These are phyloP conservation scores for Bibio marci DNA, from an alignment of 2,888 invertebrate genomes.

Conservation along the genomic window DNA sequence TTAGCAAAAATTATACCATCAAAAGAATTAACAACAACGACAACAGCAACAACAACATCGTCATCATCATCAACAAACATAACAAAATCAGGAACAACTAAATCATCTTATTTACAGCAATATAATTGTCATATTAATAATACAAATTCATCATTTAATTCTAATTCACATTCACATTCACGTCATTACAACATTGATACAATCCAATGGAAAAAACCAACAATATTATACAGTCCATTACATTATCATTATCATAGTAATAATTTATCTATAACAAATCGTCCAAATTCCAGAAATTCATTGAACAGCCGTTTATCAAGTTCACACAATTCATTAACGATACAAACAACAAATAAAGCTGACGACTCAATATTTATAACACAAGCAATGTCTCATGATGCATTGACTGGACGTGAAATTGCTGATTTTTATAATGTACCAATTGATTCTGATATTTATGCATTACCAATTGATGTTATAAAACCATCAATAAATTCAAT, in stretches of 20 bases:
- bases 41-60: conserved; percentile 5
- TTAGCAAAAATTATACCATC: not conserved
- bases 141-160: not conserved
- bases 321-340: conserved; percentile 66
- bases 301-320: conserved; percentile 63
- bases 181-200: conserved; percentile 2
- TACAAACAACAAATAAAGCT: conserved; percentile 49
- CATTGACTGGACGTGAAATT: conserved; percentile 58
- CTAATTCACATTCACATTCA: conserved; percentile 1
- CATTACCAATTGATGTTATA: conserved; percentile 69
- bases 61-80: conserved; percentile 1
- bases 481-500: conserved; percentile 28
- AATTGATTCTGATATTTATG: conserved; percentile 75
- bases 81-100: not conserved
- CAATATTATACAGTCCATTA: conserved; percentile 24
- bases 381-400: conserved; percentile 76
- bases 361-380: conserved; percentile 79
- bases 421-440: conserved; percentile 78
- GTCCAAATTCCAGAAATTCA: conserved; percentile 62
- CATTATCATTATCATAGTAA: conserved; percentile 16
- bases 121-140: too few species aligned
- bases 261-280: conserved; percentile 28
- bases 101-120: not conserved
- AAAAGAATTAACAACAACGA: conserved; percentile 5
- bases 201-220: conserved; percentile 11